Evolutionary conservation across 2,113 vertebrate species (phyloP).

Genomic region (Lamprotornis superbus): DNA sequence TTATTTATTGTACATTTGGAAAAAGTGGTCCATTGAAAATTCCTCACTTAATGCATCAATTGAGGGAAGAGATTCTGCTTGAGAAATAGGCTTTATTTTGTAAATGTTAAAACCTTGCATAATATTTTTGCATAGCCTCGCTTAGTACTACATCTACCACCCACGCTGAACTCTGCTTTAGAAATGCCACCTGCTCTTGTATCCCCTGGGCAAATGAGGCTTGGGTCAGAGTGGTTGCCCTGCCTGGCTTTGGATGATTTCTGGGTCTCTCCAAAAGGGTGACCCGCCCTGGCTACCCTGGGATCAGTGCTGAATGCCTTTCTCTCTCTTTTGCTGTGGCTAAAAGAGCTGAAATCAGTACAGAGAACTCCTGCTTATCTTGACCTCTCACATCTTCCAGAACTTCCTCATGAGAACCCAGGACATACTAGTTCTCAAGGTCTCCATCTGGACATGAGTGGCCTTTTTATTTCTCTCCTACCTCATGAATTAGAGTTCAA

Average conservation of each 20-base stretch:
- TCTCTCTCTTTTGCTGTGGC: not conserved
- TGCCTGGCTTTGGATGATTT: not conserved
- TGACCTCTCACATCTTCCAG: not conserved
- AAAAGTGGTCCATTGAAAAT: not conserved
- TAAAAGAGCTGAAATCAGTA: not conserved
- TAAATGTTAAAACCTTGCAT: not conserved
- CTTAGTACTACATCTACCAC: not conserved
- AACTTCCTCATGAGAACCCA: not conserved
- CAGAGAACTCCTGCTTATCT: not conserved
- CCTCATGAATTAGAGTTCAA: not conserved
- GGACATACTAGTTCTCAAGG: not conserved
- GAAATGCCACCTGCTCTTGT: not conserved
- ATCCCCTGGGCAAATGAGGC: too few relatives aligned
- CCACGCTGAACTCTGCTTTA: not conserved
- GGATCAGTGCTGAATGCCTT: not conserved
- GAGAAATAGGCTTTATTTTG: not conserved
- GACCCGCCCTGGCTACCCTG: not conserved
- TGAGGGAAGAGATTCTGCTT: not conserved
- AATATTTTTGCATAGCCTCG: not conserved
- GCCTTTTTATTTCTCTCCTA: not conserved
- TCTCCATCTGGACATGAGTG: not conserved
- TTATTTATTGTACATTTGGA: not conserved
- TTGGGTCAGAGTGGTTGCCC: fast-evolving
- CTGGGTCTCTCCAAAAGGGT: not conserved
- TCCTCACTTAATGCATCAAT: not conserved